Percentiles rank a stretch among this genome's conserved stretches.
Conservation (phyloP, 2,797 vertebrate species). For the Phoeniculus purpureus region DNA sequence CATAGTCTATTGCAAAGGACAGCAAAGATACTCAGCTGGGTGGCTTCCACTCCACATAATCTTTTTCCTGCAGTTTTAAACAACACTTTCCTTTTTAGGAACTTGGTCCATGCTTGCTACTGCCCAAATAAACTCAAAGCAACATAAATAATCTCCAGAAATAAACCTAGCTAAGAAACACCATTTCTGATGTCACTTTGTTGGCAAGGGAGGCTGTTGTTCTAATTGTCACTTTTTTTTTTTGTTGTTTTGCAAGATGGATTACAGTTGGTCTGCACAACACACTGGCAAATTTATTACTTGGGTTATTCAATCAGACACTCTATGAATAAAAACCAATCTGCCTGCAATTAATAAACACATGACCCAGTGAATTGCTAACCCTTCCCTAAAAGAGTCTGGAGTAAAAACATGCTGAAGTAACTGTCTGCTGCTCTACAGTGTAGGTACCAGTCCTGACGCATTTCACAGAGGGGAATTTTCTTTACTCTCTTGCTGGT, state of each 20-base stretch:
- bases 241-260: neutral
- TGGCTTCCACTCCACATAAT: slow-evolving; percentile 7
- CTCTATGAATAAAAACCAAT: neutral
- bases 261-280: neutral
- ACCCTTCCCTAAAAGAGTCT: neutral
- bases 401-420: neutral
- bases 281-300: neutral
- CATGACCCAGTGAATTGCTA: neutral
- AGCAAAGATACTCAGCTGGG: slow-evolving; percentile 38
- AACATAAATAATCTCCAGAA: slow-evolving; percentile 45
- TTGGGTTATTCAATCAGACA: neutral
- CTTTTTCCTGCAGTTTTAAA: slow-evolving; percentile 21
- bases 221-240: neutral
- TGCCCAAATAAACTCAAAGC: slow-evolving; percentile 54
- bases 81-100: slow-evolving; percentile 52
- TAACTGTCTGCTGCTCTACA: neutral
- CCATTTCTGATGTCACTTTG: neutral
- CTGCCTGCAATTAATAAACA: slow-evolving; percentile 27
- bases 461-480: neutral
- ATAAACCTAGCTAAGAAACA: slow-evolving; percentile 42
- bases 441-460: neutral
- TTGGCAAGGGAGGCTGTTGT: neutral
- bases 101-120: slow-evolving; percentile 31
- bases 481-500: neutral
- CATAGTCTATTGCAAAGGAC: neutral